Evolutionary conservation across 2,797 vertebrate genomes (phyloP), one percentile per base, ranked within the genome.

Genomic region (Podargus strigoides): DNA sequence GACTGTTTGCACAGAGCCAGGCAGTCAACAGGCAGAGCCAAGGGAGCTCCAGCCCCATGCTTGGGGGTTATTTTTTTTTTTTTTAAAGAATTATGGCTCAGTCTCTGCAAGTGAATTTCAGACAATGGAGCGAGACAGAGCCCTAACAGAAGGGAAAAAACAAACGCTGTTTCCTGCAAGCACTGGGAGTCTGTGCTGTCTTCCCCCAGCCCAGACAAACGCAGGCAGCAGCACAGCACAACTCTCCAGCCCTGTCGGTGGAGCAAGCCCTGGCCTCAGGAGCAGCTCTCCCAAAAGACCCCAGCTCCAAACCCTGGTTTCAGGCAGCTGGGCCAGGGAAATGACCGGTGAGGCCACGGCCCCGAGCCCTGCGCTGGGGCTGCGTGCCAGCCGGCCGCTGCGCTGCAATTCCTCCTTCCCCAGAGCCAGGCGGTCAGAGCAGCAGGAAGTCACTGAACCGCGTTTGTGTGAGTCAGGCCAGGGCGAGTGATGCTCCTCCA

Each of bases 191-290:
- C 59, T 6, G 19, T 4, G 20, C 59, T 28, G 68, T 36, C 36
- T 36, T 69, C 21, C 49, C 67, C 44, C 3, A 0, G 72, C 52
- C 14, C 42, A 12, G 64, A 52, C 6, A 20, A 49, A 72, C 0
- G 0, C 39, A 28, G 62, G 30, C 87, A 64, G 59, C 46, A 44
- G 67, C 2, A 0, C 3, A 73, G 72, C 14, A 6, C 0, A 0
- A 3, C 37, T 32, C 36, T 32, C 36, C 26, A 63, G 26, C 50
- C 28, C 53, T 49, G 42, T 28, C 44, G 10, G 19, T 37, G 28
- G 0, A 0, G 30, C 47, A 1, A 1, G 34, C n/a, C n/a, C n/a
- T n/a, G n/a, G n/a, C 62, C 49, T 22, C 0, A 0, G 36, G 56
- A 69, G 42, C 64, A 34, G 76, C 68, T 8, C 44, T 12, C 24